Percentiles rank a stretch among this genome's conserved stretches.
phyloP scores from a whole-genome alignment of 2,797 vertebrate genomes.

The Lophius americanus region DNA sequence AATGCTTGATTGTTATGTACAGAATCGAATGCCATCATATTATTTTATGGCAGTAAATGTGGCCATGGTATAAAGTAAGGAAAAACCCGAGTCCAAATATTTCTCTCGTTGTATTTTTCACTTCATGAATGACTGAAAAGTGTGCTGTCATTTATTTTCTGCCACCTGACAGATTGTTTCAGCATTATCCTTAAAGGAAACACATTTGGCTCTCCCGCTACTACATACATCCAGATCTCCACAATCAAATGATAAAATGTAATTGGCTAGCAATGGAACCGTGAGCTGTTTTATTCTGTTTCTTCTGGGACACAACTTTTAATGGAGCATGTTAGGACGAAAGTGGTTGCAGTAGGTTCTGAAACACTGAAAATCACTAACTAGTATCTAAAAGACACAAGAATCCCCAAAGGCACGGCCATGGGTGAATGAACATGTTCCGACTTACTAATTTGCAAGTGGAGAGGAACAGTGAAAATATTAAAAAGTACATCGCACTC shows the following conservation, averaged over 20 bases:
- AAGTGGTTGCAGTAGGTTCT: constrained; percentile 55
- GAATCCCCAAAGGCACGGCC: constrained; percentile 76
- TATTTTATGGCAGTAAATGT: constrained; percentile 15
- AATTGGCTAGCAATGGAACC: constrained; percentile 47
- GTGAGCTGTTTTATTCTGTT: constrained; percentile 52
- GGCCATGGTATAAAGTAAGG: constrained; percentile 17
- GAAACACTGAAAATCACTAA: constrained; percentile 43
- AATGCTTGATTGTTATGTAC: neutral
- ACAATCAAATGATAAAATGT: constrained; percentile 53
- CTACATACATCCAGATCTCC: constrained; percentile 54
- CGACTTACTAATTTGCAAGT: constrained; percentile 35
- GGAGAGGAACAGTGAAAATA: constrained; percentile 42
- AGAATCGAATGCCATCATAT: neutral
- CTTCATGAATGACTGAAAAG: constrained; percentile 29
- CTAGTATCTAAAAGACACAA: constrained; percentile 49
- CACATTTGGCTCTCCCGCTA: constrained; percentile 19
- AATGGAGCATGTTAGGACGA: constrained; percentile 50
- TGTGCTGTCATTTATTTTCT: constrained; percentile 18
- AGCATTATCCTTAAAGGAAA: constrained; percentile 25
- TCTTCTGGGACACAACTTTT: constrained; percentile 51
- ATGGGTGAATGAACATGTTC: constrained; percentile 62
- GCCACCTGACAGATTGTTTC: constrained; percentile 25
- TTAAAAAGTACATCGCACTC: constrained; percentile 48
- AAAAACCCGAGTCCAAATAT: constrained; percentile 7
- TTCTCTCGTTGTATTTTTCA: constrained; percentile 14